Percentiles rank a stretch among this genome's conserved stretches.
phyloP scores from a whole-genome alignment of 2,888 invertebrate species.

The Catonia carolina region DNA sequence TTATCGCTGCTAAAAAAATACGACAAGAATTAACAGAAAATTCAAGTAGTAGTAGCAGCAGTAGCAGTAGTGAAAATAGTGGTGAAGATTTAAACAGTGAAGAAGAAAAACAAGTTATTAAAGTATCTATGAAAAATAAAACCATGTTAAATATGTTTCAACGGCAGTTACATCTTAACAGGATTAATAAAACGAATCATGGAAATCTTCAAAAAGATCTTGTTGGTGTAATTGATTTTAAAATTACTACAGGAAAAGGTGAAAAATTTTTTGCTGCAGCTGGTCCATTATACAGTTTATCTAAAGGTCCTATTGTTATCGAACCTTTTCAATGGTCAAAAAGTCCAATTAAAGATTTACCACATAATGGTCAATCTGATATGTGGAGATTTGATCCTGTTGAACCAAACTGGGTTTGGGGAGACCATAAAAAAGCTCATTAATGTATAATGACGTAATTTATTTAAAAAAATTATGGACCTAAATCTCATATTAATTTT shows the following conservation, averaged over 20 bases:
- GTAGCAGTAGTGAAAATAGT: background rate
- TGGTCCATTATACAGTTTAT: slow-evolving; percentile 40
- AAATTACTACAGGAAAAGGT: slow-evolving; percentile 27
- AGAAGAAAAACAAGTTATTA: background rate
- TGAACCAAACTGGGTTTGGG: slow-evolving; percentile 35
- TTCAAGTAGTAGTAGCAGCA: background rate
- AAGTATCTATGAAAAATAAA: background rate
- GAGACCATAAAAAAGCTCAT: too few relatives aligned
- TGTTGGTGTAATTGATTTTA: slow-evolving; percentile 31
- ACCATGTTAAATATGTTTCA: too few relatives aligned
- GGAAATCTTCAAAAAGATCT: slow-evolving; percentile 15
- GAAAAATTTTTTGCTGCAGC: slow-evolving; percentile 44
- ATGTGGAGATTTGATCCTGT: slow-evolving; percentile 61
- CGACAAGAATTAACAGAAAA: background rate
- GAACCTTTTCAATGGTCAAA: slow-evolving; percentile 69
- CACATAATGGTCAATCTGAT: slow-evolving; percentile 69
- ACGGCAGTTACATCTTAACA: too few relatives aligned
- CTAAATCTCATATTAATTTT: too few relatives aligned
- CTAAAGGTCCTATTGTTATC: slow-evolving; percentile 24
- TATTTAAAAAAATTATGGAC: too few relatives aligned
- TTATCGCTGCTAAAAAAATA: background rate
- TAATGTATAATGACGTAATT: too few relatives aligned
- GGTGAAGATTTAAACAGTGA: background rate
- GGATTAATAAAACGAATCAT: too few relatives aligned
- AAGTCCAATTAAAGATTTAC: slow-evolving; percentile 52